Evolutionary conservation across 1,140 invertebrate genomes (phyloP).

Genomic region (Muscidifurax raptorellus): DNA sequence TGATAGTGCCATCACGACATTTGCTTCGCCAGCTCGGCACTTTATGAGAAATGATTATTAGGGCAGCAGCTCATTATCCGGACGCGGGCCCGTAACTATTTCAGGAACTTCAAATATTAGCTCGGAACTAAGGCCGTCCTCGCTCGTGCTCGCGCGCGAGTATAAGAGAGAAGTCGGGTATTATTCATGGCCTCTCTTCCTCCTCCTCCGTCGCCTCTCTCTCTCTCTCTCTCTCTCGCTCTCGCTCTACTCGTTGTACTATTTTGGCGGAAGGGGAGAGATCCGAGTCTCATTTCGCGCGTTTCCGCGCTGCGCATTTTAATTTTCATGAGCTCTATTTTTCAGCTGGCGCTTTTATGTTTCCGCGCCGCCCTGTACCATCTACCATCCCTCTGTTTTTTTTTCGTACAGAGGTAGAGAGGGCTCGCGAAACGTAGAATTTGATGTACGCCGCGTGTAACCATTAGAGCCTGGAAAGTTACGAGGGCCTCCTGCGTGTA

Average conservation of each 20-base stretch:
- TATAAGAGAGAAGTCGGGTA: neutral
- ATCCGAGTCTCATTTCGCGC: neutral
- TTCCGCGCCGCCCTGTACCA: too few species aligned
- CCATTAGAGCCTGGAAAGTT: too few species aligned
- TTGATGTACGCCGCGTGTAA: neutral
- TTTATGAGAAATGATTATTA: conserved; percentile 59
- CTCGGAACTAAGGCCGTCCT: conserved; percentile 34
- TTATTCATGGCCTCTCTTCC: neutral
- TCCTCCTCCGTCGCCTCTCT: neutral
- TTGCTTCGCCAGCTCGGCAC: neutral
- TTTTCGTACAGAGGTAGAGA: neutral
- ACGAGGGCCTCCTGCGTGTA: too few species aligned
- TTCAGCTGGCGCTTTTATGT: neutral
- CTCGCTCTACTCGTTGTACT: neutral
- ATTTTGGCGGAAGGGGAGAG: neutral
- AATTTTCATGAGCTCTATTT: neutral
- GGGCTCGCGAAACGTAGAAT: neutral
- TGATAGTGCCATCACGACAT: neutral
- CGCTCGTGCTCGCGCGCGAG: too few species aligned
- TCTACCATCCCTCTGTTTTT: too few species aligned
- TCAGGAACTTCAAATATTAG: conserved; percentile 63
- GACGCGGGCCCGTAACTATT: conserved; percentile 55
- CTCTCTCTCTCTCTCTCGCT: neutral
- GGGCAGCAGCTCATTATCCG: conserved; percentile 58
- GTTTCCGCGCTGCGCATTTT: neutral